Evolutionary conservation across 2,113 vertebrate genomes (phyloP).

Genomic region (Catagonus wagneri): DNA sequence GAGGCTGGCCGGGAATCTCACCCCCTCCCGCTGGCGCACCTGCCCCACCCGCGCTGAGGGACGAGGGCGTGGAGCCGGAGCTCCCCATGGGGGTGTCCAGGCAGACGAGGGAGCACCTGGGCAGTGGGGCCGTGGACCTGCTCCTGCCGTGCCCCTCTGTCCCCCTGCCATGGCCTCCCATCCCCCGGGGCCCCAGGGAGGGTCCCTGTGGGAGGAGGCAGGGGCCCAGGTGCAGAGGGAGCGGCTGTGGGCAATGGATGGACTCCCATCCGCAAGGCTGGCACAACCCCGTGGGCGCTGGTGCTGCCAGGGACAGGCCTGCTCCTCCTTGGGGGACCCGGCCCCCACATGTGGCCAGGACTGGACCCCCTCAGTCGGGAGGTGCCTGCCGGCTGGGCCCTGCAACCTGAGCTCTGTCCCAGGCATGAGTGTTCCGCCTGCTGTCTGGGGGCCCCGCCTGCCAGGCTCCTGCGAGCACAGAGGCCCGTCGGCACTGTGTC

Average conservation of each 20-base stretch:
- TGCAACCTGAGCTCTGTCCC: not conserved
- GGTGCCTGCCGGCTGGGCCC: not conserved
- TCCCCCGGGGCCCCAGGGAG: not conserved
- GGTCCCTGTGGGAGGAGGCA: not conserved
- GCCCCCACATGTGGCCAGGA: not conserved
- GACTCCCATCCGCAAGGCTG: no score
- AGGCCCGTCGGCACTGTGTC: not conserved
- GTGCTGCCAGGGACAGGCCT: not conserved
- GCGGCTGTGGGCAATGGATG: not conserved
- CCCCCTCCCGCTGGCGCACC: not conserved
- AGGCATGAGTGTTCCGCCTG: no score
- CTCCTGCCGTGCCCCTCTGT: no score
- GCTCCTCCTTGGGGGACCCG: no score
- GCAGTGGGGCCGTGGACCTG: not conserved
- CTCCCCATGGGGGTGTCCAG: not conserved
- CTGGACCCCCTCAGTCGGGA: not conserved
- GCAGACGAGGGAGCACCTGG: no score
- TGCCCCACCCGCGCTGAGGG: no score
- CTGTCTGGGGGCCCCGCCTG: no score
- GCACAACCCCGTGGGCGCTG: fast-evolving
- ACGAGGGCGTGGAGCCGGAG: fast-evolving
- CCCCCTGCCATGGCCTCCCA: not conserved
- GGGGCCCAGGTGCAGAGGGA: not conserved
- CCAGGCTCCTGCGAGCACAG: fast-evolving
- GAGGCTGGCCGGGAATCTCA: not conserved